Percentiles rank a stretch among this genome's conserved stretches.
phyloP scores from a whole-genome alignment of 2,888 invertebrate genomes.

The Griposia aprilina region DNA sequence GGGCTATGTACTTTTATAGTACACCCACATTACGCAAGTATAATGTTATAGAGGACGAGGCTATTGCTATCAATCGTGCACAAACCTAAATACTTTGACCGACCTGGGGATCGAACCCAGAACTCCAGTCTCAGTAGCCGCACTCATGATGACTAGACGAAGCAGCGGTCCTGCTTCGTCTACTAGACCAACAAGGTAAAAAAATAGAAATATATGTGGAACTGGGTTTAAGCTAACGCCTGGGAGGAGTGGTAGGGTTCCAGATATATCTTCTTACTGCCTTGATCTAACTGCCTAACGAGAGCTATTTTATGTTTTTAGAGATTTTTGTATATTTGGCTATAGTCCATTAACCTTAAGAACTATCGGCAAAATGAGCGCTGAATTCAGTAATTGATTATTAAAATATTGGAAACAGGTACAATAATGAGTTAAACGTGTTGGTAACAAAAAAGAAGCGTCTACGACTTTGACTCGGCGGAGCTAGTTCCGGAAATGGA shows the following conservation, averaged over 20 bases:
- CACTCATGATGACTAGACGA: background rate
- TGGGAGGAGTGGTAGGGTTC: background rate
- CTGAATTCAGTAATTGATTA: background rate
- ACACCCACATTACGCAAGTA: background rate
- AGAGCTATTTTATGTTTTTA: background rate
- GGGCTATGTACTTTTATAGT: background rate
- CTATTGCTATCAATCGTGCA: background rate
- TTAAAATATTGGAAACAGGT: background rate
- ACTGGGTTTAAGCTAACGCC: background rate
- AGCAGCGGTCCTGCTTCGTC: background rate
- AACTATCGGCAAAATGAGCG: background rate
- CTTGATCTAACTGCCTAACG: background rate
- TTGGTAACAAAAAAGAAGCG: conserved; percentile 7
- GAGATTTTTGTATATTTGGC: background rate
- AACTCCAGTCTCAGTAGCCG: background rate
- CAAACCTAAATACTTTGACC: background rate
- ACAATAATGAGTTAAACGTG: background rate
- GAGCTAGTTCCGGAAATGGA: background rate
- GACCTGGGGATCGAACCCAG: background rate
- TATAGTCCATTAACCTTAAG: background rate
- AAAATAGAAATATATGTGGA: background rate
- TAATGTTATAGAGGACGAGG: no score
- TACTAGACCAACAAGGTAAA: background rate
- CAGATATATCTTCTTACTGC: background rate
- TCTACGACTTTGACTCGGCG: conserved; percentile 11